Base-by-base conservation (phyloP, 1,140 invertebrate species). In the Drosophila ficusphila region DNA sequence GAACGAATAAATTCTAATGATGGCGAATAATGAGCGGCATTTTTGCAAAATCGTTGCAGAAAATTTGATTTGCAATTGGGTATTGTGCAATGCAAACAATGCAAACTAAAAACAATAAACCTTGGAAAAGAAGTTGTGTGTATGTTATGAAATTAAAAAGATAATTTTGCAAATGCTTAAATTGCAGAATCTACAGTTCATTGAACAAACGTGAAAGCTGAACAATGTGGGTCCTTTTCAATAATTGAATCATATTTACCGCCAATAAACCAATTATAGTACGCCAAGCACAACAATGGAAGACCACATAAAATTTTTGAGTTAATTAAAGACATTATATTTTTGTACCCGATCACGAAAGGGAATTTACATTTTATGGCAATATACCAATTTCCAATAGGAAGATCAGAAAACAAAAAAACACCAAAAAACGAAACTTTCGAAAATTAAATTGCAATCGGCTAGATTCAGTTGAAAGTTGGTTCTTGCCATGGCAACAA, bases 401-500 rank as follows among this genome's bases (percentile, higher is more conserved):
- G 29, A 71, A 47, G 16, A 29, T 72, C 57, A 58, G 29, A 71
- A 47, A 21, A 29, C 11, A 23, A 18, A 21, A 67, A 44, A 25
- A 33, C 69, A 51, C 8, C 29, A 3, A 23, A 27, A 42, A 29
- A 16, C 27, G 5, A 65, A 71, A 62, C 76, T 69, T 68, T 56
- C 60, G 21, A 38, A 74, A 69, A 78, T 36, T 19, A 51, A 85
- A 72, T 60, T 82, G 58, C 60, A 76, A 46, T 46, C 36, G 34
- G 47, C 44, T 47, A 69, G 77, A 73, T 76, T 71, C 56, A 79
- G 47, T 78, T 76, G 42, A 41, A 76, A 65, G 53, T 65, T 73
- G 49, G 38, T 34, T 79, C 23, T 86, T 86, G 71, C 72, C 67
- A 85, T 86, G 49, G 72, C 42, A 76, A 72, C 61, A 81, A 42